Evolutionary conservation across 1,140 invertebrate genomes (phyloP).

Genomic region (Drosophila prosaltans): DNA sequence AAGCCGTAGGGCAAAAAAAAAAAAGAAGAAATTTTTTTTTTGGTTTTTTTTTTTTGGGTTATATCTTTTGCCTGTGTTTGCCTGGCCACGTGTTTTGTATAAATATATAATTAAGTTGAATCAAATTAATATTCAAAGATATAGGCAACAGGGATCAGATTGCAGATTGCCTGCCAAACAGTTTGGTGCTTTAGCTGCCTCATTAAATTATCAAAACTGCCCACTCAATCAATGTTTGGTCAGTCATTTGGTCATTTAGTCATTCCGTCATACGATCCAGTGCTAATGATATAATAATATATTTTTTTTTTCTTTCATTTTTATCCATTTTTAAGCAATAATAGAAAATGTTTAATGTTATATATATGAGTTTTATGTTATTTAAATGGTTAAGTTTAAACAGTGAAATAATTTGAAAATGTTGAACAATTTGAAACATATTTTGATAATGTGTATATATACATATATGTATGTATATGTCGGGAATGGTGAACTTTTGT

Average conservation of each 20-base stretch:
- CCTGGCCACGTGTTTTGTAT: conserved; percentile 1
- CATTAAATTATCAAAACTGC: conserved; percentile 6
- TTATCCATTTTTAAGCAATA: not conserved
- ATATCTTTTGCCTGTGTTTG: no score
- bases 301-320: not conserved
- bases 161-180: not conserved
- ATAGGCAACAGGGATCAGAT: conserved; percentile 7
- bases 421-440: no score
- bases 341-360: no score
- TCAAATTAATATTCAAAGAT: conserved; percentile 4
- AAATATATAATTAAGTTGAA: conserved; percentile 5
- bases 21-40: not conserved
- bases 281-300: conserved; percentile 56
- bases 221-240: not conserved
- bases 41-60: not conserved
- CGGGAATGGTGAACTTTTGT: no score
- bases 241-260: not conserved
- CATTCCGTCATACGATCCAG: not conserved
- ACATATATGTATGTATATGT: no score
- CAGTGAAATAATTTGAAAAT: no score
- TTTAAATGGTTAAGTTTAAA: no score
- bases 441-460: no score
- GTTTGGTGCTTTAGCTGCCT: not conserved
- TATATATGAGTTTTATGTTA: no score
- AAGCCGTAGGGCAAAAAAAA: not conserved